phyloP scores from a whole-genome alignment of 2,797 vertebrate species.

The Poliocrania exsul region DNA sequence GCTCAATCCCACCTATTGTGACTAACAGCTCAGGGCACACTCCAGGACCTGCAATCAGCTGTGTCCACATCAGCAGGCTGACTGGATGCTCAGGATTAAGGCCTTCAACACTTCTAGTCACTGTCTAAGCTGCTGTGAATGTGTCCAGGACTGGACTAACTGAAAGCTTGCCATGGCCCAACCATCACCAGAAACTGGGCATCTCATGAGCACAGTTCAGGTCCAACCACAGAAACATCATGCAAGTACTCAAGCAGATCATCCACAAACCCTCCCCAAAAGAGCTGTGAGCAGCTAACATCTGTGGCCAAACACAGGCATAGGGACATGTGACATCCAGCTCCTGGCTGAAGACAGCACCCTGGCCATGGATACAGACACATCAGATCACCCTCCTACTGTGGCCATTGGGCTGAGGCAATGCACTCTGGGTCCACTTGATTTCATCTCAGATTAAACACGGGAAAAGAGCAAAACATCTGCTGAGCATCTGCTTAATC shows the following conservation, averaged over 20 bases:
- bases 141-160: neutral
- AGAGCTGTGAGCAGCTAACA: neutral
- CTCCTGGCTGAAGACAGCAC: neutral
- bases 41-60: neutral
- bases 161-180: neutral
- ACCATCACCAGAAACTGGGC: neutral
- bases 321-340: accelerated
- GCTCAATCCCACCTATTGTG: accelerated
- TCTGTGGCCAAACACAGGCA: neutral
- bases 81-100: neutral
- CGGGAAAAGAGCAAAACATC: neutral
- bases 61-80: neutral
- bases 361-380: neutral
- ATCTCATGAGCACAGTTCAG: neutral
- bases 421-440: accelerated
- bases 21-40: neutral
- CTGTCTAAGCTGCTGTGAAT: neutral
- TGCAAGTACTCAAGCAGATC: neutral
- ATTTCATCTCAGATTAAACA: neutral
- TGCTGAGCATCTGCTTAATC: neutral
- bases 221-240: neutral
- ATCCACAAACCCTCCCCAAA: neutral
- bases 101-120: neutral
- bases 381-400: neutral
- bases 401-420: accelerated